Conservation (phyloP, 1,140 invertebrate species). For the Drosophila kepulauana region DNA sequence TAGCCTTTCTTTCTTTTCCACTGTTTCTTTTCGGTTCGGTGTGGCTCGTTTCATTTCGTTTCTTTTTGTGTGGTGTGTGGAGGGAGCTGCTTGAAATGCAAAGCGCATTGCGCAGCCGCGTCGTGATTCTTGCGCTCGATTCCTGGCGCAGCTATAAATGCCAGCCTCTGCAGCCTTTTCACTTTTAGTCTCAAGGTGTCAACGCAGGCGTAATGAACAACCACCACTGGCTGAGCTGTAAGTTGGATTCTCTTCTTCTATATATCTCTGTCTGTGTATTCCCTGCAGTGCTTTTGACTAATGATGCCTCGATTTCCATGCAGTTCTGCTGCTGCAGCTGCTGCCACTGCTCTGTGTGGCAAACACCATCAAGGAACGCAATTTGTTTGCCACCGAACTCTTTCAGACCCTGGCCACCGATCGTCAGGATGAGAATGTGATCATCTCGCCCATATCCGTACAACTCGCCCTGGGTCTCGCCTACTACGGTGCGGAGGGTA, state of each 20-base stretch:
- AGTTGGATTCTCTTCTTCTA: slow-evolving; percentile 33
- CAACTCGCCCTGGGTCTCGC: slow-evolving; percentile 76
- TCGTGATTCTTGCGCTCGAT: slow-evolving; percentile 41
- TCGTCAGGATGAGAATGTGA: slow-evolving; percentile 79
- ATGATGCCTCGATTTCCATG: slow-evolving; percentile 10
- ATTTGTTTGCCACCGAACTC: slow-evolving; percentile 79
- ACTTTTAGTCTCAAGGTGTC: slow-evolving; percentile 77
- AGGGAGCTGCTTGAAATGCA: slow-evolving; percentile 52
- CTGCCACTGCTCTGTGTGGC: slow-evolving; percentile 27
- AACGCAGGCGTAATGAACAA: slow-evolving; percentile 70
- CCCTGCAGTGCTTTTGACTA: neutral
- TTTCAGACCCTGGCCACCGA: slow-evolving; percentile 81
- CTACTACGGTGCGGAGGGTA: slow-evolving; percentile 78
- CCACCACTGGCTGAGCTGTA: slow-evolving; percentile 50
- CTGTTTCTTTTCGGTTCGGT: neutral
- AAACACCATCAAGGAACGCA: slow-evolving; percentile 78
- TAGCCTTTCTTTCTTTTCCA: slow-evolving; percentile 50
- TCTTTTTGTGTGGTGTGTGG: slow-evolving; percentile 17
- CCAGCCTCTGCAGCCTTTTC: slow-evolving; percentile 68
- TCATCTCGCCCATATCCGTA: slow-evolving; percentile 78
- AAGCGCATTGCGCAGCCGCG: slow-evolving; percentile 50
- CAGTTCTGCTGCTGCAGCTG: slow-evolving; percentile 49
- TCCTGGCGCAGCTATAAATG: slow-evolving; percentile 78
- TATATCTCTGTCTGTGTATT: too few relatives aligned
- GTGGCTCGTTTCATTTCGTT: slow-evolving; percentile 9